These are phyloP conservation scores for Apodemia zela DNA, from an alignment of 2,888 invertebrate genomes.

Conservation along the genomic window DNA sequence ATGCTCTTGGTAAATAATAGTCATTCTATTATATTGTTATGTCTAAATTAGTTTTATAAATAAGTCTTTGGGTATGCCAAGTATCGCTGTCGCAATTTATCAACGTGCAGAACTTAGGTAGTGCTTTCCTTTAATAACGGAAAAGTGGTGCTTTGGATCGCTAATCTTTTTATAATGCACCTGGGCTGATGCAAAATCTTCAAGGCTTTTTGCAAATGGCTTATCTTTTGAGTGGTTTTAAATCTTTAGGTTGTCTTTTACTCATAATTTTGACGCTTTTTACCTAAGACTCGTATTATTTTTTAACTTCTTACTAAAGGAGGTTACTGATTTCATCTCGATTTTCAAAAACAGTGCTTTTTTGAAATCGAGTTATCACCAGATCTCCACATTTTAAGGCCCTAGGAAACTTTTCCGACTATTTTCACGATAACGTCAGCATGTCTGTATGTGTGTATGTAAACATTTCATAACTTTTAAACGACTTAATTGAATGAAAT, in stretches of 20 bases:
- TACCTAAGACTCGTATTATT: too few species aligned
- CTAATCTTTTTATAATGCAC: slow-evolving; percentile 26
- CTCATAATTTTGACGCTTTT: background rate
- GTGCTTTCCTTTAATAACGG: slow-evolving; percentile 5
- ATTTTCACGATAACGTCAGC: too few species aligned
- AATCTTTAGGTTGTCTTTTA: background rate
- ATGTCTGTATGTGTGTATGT: too few species aligned
- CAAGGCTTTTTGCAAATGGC: slow-evolving; percentile 5
- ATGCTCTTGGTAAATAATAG: too few species aligned
- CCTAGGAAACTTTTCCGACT: too few species aligned
- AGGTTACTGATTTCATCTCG: too few species aligned
- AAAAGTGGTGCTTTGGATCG: slow-evolving; percentile 6
- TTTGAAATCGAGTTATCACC: too few species aligned
- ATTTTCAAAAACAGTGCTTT: too few species aligned
- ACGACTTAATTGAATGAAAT: too few species aligned
- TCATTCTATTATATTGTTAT: background rate
- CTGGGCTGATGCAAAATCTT: slow-evolving; percentile 38
- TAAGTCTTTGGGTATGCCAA: background rate
- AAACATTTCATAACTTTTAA: too few species aligned
- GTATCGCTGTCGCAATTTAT: slow-evolving; percentile 23
- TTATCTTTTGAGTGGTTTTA: slow-evolving; percentile 2
- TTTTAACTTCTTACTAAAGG: too few species aligned
- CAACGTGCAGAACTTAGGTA: slow-evolving; percentile 20
- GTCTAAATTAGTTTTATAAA: background rate
- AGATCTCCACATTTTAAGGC: too few species aligned